Evolutionary conservation across 2,797 vertebrate genomes (phyloP).

Genomic region (Alca torda): DNA sequence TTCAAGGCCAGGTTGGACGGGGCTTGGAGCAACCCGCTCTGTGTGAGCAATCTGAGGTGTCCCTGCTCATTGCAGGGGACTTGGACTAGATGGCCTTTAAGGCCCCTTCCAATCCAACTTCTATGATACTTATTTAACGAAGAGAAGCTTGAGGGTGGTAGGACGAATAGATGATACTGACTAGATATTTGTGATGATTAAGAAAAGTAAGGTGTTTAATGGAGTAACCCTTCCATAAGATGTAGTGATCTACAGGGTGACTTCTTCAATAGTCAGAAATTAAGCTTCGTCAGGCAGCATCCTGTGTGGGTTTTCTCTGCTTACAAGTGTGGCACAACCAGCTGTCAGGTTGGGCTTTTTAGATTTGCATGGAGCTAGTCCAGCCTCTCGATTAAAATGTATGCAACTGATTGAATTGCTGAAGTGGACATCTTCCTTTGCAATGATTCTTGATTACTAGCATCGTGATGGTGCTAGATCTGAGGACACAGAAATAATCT

Average conservation of each 20-base stretch:
- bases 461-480: neutral
- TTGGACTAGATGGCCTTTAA: neutral
- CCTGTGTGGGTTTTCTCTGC: neutral
- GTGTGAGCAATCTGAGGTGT: neutral
- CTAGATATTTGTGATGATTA: neutral
- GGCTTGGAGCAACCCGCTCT: neutral
- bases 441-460: neutral
- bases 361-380: neutral
- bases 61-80: neutral
- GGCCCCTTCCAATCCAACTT: neutral
- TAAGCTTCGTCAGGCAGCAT: neutral
- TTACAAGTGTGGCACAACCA: neutral
- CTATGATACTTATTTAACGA: neutral
- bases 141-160: neutral
- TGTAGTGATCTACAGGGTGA: fast-evolving
- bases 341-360: neutral
- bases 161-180: neutral
- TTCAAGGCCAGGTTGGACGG: neutral
- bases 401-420: neutral
- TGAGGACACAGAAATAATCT: neutral
- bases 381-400: neutral
- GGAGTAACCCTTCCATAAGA: neutral
- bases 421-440: neutral
- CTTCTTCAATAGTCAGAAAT: neutral
- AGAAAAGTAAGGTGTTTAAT: neutral